phyloP scores from a whole-genome alignment of 2,113 vertebrate species.

The Pterocles gutturalis region DNA sequence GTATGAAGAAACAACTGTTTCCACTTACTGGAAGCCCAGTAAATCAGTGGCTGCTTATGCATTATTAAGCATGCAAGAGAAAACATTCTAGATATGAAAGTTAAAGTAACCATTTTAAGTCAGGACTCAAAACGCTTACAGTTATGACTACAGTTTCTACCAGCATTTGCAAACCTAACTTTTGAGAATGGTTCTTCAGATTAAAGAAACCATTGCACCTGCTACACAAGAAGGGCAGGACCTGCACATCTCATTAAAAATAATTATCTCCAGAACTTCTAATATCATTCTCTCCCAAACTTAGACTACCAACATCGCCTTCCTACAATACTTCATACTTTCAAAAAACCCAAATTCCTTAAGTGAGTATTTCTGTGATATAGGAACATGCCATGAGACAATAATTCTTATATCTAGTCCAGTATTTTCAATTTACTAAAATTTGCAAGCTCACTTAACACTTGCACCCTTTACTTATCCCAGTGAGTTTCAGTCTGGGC shows the following conservation, averaged over 20 bases:
- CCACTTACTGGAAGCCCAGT: constrained; percentile 26
- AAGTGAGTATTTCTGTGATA: neutral
- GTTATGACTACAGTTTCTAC: neutral
- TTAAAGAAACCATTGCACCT: neutral
- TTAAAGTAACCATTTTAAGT: neutral
- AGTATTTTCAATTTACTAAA: neutral
- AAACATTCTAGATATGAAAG: neutral
- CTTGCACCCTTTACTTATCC: neutral
- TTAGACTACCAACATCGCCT: neutral
- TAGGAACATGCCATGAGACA: neutral
- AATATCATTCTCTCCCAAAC: neutral
- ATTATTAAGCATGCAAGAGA: neutral
- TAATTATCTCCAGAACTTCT: neutral
- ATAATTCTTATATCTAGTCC: neutral
- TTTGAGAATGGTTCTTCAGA: neutral
- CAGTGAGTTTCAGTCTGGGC: neutral
- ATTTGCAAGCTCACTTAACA: neutral
- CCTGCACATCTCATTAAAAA: neutral
- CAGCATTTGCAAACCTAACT: neutral
- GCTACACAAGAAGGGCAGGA: neutral
- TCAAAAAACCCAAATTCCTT: neutral
- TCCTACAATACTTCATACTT: neutral
- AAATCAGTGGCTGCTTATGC: neutral
- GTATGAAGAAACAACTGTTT: constrained; percentile 53
- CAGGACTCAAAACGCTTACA: neutral